Evolutionary conservation across 2,888 invertebrate species (phyloP), one percentile per base, ranked within the genome.

Genomic region (Nomada lathburiana): DNA sequence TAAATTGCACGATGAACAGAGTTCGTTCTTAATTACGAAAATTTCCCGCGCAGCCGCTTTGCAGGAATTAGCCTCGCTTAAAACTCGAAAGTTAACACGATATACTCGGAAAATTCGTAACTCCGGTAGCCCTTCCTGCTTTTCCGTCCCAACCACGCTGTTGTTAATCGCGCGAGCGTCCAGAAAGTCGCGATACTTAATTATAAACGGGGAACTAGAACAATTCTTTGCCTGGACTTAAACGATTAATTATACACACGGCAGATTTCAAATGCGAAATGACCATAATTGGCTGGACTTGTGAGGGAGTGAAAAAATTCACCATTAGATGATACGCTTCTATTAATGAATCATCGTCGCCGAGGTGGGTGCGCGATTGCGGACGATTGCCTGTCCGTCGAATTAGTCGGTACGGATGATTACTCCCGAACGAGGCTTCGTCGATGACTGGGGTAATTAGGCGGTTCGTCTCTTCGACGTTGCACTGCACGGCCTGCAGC

Each of bases 371-470:
- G 57, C 47, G 44, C 73, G 78, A 76, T 84, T 83, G 81, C 84
- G 81, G 75, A 10, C 65, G 83, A 84, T 83, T 70, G 79, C 64
- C 76, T 65, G 67, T 77, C 79, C 72, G 67, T 55, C 65, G 82
- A 82, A 80, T 86, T 81, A 80, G 70, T 75, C 80, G 76, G 64
- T 72, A 71, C 80, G 80, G 82, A 79, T 86, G 86, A 84, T 86
- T 86, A 86, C 76, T 69, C 72, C 75, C 76, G 67, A 82, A 86
- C 80, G 84, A 81, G 82, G 75, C 75, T 75, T 63, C 80, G 79
- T 67, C 82, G 80, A 82, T 82, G 84, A 75, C 86, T 76, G 62
- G 75, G 82, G 63, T 86, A 86, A 86, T 86, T 86, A 86, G 82
- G 69, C 77, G 80, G 68, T 64, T 80, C 77, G 72, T 68, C 81